Percentiles rank a stretch among this genome's conserved stretches.
Evolutionary conservation across 2,113 vertebrate genomes (phyloP).

Genomic region (Sclerurus mexicanus): DNA sequence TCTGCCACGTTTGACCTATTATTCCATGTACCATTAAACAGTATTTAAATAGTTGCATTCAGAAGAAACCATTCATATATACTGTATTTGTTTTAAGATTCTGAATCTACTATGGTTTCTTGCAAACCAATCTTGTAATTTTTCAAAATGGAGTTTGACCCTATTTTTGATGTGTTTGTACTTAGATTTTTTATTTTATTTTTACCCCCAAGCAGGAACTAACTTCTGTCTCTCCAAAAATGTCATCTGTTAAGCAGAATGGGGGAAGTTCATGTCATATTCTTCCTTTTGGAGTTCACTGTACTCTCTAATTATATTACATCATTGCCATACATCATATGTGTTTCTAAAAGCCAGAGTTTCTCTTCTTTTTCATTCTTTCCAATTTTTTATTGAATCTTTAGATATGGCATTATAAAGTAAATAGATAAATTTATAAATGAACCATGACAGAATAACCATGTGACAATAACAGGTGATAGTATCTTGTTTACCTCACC

Average conservation of each 20-base stretch:
- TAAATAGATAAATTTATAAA: slow-evolving; percentile 38
- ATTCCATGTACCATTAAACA: not conserved
- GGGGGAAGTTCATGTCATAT: not conserved
- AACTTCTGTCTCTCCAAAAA: not conserved
- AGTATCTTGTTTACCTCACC: slow-evolving; percentile 25
- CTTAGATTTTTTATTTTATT: not conserved
- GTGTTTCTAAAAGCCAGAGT: not conserved
- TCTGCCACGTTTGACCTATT: not conserved
- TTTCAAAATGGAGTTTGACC: not conserved
- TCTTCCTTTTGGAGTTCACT: not conserved
- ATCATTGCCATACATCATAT: not conserved
- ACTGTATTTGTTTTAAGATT: not conserved
- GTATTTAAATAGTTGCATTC: not conserved
- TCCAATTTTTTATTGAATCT: slow-evolving; percentile 1
- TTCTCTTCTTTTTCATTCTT: slow-evolving; percentile 3
- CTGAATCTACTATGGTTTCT: not conserved
- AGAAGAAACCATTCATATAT: not conserved
- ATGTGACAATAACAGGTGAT: slow-evolving; percentile 16
- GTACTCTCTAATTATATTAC: not conserved
- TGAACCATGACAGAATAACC: not conserved
- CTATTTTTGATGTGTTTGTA: not conserved
- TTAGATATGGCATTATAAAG: not conserved
- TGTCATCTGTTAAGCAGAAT: not conserved
- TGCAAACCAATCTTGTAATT: not conserved
- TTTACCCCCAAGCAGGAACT: not conserved